A percentile compares a stretch with the other conserved stretches of the same genome.
These are phyloP conservation scores for Amyelois transitella DNA, from an alignment of 1,140 invertebrate species.

Conservation along the genomic window DNA sequence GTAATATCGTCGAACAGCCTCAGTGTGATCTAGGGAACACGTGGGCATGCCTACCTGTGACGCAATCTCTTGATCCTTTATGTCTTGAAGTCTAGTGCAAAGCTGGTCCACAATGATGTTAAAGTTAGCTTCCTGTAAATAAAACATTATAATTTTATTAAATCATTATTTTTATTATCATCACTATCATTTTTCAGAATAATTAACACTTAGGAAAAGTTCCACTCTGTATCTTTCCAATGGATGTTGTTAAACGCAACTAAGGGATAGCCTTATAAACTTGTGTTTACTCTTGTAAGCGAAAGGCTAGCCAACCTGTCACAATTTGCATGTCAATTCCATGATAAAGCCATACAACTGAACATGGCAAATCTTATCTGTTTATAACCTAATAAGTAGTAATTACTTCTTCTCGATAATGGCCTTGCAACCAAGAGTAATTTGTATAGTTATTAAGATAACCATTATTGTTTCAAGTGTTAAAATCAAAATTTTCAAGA, in stretches of 20 bases:
- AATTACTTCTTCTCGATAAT: background rate
- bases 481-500: no score
- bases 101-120: constrained; percentile 64
- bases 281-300: no score
- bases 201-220: background rate
- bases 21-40: constrained; percentile 63
- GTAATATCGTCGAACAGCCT: constrained; percentile 73
- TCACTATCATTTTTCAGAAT: no score
- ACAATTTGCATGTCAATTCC: no score
- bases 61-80: constrained; percentile 53
- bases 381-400: background rate
- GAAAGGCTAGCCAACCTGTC: no score
- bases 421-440: background rate
- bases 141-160: constrained; percentile 11
- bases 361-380: no score
- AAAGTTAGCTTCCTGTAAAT: constrained; percentile 63
- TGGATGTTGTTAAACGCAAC: no score
- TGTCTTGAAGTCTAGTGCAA: constrained; percentile 61
- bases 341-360: no score
- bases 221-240: no score
- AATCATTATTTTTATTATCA: no score
- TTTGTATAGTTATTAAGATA: background rate
- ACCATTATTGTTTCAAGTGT: no score
- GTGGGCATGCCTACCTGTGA: constrained; percentile 63
- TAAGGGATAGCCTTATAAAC: no score